Conservation (phyloP, 2,113 vertebrate genomes). For the Cacatua alba region DNA sequence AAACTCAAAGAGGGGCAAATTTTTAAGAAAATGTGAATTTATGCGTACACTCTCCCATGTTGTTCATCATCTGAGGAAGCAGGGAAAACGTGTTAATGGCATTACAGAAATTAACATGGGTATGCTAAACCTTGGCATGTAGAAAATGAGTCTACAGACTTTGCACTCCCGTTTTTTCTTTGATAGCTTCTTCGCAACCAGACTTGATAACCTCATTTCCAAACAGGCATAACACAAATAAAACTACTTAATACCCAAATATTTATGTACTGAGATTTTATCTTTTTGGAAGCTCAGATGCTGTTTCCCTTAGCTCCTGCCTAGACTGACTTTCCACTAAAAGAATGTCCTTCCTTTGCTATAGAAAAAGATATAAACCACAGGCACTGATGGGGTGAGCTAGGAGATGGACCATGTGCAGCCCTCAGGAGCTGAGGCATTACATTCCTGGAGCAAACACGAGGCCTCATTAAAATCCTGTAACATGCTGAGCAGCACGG, state of each 20-base stretch:
- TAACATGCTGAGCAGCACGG: not conserved
- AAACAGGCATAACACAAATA: not conserved
- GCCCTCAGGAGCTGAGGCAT: not conserved
- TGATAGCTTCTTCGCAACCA: not conserved
- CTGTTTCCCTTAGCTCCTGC: not conserved
- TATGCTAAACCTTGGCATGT: not conserved
- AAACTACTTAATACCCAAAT: not conserved
- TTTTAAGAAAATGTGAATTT: not conserved
- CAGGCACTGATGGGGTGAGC: not conserved
- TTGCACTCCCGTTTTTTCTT: not conserved
- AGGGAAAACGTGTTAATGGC: not conserved
- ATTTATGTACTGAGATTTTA: not conserved
- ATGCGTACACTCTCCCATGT: not conserved
- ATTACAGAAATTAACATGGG: not conserved
- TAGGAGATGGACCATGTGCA: too few species aligned
- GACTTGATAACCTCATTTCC: not conserved
- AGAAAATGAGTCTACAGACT: not conserved
- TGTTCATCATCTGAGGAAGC: not conserved
- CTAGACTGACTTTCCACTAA: not conserved
- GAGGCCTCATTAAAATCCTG: not conserved
- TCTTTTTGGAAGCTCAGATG: not conserved
- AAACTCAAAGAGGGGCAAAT: not conserved
- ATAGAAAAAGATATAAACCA: not conserved
- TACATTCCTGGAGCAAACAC: not conserved
- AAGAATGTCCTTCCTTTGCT: not conserved